A percentile compares a stretch with the other conserved stretches of the same genome.
Conservation (phyloP, 2,113 vertebrate species). For the Lagenorhynchus albirostris region DNA sequence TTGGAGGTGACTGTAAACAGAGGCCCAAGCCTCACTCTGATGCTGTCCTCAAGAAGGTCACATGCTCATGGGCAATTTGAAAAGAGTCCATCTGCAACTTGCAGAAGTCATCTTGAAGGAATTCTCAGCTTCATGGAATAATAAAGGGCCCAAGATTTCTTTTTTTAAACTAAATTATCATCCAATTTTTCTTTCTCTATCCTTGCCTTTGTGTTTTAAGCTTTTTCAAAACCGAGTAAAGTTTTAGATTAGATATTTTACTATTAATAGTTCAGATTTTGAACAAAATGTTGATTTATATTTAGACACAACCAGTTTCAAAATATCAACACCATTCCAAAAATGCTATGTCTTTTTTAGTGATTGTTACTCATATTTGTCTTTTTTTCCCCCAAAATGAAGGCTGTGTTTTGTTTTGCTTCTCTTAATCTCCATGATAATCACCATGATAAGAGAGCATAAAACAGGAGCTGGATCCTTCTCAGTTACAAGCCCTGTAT, state of each 20-base stretch:
- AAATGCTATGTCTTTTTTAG: not conserved
- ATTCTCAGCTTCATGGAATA: not conserved
- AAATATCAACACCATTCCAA: not conserved
- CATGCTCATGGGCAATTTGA: rapidly evolving
- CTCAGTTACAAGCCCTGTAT: not conserved
- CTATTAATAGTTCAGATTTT: not conserved
- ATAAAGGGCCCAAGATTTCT: not conserved
- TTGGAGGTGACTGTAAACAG: not conserved
- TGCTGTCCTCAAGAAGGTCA: not conserved
- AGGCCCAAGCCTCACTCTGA: not conserved
- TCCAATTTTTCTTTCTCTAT: not conserved
- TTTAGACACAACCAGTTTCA: not conserved
- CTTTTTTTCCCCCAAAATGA: not conserved
- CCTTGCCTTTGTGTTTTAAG: not conserved
- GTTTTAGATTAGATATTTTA: not conserved
- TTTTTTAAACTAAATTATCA: not conserved
- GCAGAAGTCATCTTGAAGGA: not conserved
- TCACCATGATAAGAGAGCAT: not conserved
- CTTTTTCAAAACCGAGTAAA: not conserved
- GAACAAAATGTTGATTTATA: not conserved
- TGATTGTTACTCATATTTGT: not conserved
- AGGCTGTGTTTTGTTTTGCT: not conserved
- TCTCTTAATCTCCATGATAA: conserved; percentile 34
- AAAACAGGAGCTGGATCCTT: conserved; percentile 1
- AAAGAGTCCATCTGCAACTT: too few species aligned